These are phyloP conservation scores for Clusia tigrina DNA, from an alignment of 2,888 invertebrate species.

Conservation along the genomic window DNA sequence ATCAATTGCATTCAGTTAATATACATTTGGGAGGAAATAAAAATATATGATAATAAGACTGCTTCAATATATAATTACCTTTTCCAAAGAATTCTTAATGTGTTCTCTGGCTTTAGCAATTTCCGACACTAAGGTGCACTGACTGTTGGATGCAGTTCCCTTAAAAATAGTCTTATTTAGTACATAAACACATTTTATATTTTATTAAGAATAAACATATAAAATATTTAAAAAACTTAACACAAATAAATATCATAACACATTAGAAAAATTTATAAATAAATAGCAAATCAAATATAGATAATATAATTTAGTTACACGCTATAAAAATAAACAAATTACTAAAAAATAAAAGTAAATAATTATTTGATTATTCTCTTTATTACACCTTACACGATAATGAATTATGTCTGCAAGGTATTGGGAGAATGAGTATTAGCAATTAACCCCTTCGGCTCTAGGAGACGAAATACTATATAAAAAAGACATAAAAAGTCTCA, in stretches of 20 bases:
- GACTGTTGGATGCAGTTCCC: slow-evolving; percentile 47
- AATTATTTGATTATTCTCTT: no score
- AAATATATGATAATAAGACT: no score
- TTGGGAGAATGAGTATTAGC: no score
- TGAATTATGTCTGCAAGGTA: no score
- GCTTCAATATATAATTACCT: slow-evolving; percentile 68
- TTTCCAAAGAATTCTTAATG: slow-evolving; percentile 78
- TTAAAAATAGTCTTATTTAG: slow-evolving; percentile 38
- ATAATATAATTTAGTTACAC: neutral
- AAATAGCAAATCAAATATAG: neutral
- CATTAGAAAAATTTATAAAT: neutral
- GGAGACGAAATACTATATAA: no score
- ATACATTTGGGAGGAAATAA: neutral
- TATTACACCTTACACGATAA: no score
- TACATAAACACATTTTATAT: slow-evolving; percentile 19
- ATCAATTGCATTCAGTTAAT: neutral
- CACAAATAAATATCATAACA: slow-evolving; percentile 13
- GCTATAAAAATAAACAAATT: neutral
- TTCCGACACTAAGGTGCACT: slow-evolving; percentile 79
- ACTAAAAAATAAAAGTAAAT: no score
- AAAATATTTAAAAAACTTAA: neutral
- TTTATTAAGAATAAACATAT: neutral
- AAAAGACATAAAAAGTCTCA: no score
- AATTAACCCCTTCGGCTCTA: no score
- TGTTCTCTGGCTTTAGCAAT: slow-evolving; percentile 87